phyloP scores from a whole-genome alignment of 1,140 invertebrate species.

The Orussus abietinus region DNA sequence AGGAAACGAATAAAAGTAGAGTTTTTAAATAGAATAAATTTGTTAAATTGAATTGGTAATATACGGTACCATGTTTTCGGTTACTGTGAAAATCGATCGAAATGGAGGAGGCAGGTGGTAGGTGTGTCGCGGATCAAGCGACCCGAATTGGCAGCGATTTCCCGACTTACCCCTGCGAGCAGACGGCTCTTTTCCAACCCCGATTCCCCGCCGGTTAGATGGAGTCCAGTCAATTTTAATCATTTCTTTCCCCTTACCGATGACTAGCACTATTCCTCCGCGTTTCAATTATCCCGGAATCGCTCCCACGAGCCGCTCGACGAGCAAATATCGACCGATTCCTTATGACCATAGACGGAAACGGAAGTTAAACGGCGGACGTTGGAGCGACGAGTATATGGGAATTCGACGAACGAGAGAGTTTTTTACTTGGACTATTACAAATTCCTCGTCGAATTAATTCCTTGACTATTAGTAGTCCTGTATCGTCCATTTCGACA shows the following conservation, averaged over 20 bases:
- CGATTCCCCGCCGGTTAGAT: conserved; percentile 6
- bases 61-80: not conserved
- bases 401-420: no score
- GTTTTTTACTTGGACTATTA: no score
- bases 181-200: conserved; percentile 1
- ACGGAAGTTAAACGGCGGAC: no score
- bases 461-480: no score
- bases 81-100: conserved; percentile 20
- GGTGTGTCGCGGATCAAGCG: conserved; percentile 37
- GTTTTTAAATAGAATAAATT: no score
- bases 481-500: no score
- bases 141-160: conserved; percentile 37
- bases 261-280: conserved; percentile 36
- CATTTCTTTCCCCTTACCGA: conserved; percentile 23
- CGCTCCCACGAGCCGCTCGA: conserved; percentile 18
- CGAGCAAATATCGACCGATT: conserved; percentile 29
- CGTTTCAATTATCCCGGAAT: conserved; percentile 34
- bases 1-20: no score
- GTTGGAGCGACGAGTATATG: no score
- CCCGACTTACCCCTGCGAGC: conserved; percentile 15
- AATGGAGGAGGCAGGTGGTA: conserved; percentile 33
- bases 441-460: no score
- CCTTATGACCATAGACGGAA: no score
- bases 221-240: conserved; percentile 37
- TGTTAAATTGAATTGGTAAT: not conserved